Conservation (phyloP, 2,888 invertebrate genomes). For the Dicycla oo region DNA sequence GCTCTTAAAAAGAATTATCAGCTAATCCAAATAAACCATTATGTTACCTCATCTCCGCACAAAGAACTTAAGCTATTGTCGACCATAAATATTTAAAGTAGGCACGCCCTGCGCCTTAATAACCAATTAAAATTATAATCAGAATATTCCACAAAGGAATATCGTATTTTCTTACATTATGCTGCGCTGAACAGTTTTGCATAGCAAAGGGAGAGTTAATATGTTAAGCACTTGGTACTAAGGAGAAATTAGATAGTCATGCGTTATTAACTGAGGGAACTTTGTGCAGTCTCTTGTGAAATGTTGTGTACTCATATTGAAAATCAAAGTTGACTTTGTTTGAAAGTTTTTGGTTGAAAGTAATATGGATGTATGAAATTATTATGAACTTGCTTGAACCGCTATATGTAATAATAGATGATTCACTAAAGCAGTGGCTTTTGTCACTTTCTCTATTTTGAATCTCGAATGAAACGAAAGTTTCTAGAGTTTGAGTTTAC, state of each 20-base stretch:
- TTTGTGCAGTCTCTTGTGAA: conserved; percentile 7
- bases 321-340: conserved; percentile 7
- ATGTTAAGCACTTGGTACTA: conserved; percentile 18
- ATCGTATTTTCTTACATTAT: conserved; percentile 50
- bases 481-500: no score
- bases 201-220: conserved; percentile 41
- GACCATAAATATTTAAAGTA: conserved; percentile 49
- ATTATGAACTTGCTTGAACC: neutral
- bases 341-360: neutral
- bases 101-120: conserved; percentile 21
- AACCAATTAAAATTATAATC: conserved; percentile 64
- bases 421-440: no score
- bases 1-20: neutral
- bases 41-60: neutral
- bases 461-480: no score
- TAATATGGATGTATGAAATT: neutral
- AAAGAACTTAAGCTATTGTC: conserved; percentile 21
- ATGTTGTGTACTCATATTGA: conserved; percentile 6
- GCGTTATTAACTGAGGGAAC: conserved; percentile 18
- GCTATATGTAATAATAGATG: neutral
- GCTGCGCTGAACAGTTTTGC: conserved; percentile 49
- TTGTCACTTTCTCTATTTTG: no score
- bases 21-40: conserved; percentile 22
- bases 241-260: conserved; percentile 12
- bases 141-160: conserved; percentile 48